These are phyloP conservation scores for Chromoteleia sp. DNA, from an alignment of 2,888 invertebrate genomes.

Conservation along the genomic window DNA sequence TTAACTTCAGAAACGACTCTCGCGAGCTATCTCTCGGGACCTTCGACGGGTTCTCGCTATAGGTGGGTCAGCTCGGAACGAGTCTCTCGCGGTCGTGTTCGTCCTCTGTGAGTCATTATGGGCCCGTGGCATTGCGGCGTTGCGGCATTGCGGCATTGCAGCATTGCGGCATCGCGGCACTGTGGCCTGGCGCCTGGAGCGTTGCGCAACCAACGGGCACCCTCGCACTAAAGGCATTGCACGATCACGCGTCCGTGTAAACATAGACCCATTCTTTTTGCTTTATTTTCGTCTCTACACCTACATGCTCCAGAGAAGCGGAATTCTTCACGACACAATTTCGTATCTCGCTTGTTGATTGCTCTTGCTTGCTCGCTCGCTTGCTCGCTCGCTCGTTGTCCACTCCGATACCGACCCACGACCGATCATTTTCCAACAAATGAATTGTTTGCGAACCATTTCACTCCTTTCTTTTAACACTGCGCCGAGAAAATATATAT, in stretches of 20 bases:
- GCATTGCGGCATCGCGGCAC: conserved; percentile 60
- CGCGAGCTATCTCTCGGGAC: conserved; percentile 78
- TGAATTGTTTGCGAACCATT: conserved; percentile 4
- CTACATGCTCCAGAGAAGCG: conserved; percentile 57
- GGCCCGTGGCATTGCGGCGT: conserved; percentile 76
- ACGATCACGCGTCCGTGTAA: conserved; percentile 67
- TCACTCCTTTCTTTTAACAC: not conserved
- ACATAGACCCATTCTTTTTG: conserved; percentile 54
- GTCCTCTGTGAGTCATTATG: conserved; percentile 81
- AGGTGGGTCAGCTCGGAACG: conserved; percentile 79
- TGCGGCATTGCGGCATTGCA: conserved; percentile 75
- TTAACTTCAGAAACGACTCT: conserved; percentile 62
- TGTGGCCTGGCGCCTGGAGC: conserved; percentile 79
- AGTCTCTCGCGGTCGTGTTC: conserved; percentile 72
- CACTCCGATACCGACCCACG: not conserved
- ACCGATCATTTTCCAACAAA: conserved; percentile 32
- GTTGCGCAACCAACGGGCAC: conserved; percentile 79
- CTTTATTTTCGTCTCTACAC: conserved; percentile 38
- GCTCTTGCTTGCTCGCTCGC: conserved; percentile 5
- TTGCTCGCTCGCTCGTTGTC: not conserved
- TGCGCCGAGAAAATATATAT: no score
- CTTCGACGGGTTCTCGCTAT: conserved; percentile 79
- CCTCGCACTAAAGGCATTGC: conserved; percentile 70
- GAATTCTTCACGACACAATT: conserved; percentile 61
- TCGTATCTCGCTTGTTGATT: conserved; percentile 22